phyloP scores from a whole-genome alignment of 1,140 invertebrate genomes.

The Bombus breviceps region DNA sequence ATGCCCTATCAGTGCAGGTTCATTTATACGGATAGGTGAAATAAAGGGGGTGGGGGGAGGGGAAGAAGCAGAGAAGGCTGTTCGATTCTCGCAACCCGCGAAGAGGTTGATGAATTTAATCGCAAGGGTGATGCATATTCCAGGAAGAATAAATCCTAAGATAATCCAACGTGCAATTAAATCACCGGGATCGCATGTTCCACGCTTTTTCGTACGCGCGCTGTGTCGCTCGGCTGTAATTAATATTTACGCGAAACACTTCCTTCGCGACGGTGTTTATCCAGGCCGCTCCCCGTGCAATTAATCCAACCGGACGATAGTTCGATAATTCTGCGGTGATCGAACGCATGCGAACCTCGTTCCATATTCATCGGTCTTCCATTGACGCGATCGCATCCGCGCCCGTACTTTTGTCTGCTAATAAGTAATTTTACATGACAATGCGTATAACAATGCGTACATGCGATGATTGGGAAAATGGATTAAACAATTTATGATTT shows the following conservation, averaged over 20 bases:
- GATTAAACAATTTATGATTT: not conserved
- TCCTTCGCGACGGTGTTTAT: slow-evolving; percentile 34
- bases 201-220: slow-evolving; percentile 1
- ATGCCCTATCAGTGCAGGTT: not conserved
- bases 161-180: slow-evolving; percentile 63
- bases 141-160: slow-evolving; percentile 49
- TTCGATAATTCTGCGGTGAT: slow-evolving; percentile 35
- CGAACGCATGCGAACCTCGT: slow-evolving; percentile 12
- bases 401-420: not conserved
- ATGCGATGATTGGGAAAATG: not conserved
- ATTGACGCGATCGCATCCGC: not conserved
- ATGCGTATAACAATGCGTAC: not conserved
- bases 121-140: slow-evolving; percentile 57
- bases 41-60: accelerated
- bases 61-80: not conserved
- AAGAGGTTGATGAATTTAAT: slow-evolving; percentile 61
- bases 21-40: not conserved
- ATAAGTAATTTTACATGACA: slow-evolving; percentile 12
- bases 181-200: slow-evolving; percentile 43
- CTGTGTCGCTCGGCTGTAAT: slow-evolving; percentile 38
- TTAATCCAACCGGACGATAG: slow-evolving; percentile 36
- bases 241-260: slow-evolving; percentile 57
- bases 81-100: slow-evolving; percentile 35
- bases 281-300: slow-evolving; percentile 5
- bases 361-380: slow-evolving; percentile 22